Conservation (phyloP, 2,888 invertebrate genomes). For the Acleris sparsana region DNA sequence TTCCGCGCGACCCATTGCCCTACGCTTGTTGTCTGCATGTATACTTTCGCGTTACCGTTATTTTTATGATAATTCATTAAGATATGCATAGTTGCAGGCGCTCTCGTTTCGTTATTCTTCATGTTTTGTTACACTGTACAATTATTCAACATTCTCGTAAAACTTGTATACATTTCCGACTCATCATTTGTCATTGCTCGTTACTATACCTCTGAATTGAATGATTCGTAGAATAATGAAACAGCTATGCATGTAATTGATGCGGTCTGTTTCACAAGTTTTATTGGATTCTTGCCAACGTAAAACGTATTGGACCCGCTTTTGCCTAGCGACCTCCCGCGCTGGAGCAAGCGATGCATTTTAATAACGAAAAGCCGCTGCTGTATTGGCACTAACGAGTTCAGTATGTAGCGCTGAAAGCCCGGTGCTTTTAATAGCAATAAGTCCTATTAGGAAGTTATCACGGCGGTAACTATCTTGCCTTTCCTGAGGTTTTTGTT, state of each 20-base stretch:
- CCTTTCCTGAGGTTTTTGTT: slow-evolving; percentile 49
- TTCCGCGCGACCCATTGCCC: slow-evolving; percentile 49
- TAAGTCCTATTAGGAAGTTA: slow-evolving; percentile 7
- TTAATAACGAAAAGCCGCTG: slow-evolving; percentile 21
- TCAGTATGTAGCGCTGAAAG: slow-evolving; percentile 4
- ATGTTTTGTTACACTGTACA: slow-evolving; percentile 6
- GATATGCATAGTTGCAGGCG: slow-evolving; percentile 39
- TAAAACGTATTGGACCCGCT: slow-evolving; percentile 34
- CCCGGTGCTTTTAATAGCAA: background rate
- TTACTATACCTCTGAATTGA: background rate
- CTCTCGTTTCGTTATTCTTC: slow-evolving; percentile 14
- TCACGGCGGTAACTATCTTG: slow-evolving; percentile 20
- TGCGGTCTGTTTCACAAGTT: slow-evolving; percentile 47
- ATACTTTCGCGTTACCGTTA: slow-evolving; percentile 49
- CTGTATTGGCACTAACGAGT: slow-evolving; percentile 13
- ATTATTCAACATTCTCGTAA: background rate
- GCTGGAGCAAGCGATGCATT: slow-evolving; percentile 28
- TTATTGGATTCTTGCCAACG: slow-evolving; percentile 57
- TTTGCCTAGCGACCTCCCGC: slow-evolving; percentile 28
- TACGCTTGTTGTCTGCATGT: slow-evolving; percentile 43
- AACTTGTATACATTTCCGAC: background rate
- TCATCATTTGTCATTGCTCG: background rate
- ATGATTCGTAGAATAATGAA: background rate
- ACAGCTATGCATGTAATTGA: slow-evolving; percentile 44
- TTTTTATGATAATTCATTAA: slow-evolving; percentile 53